Evolutionary conservation across 1,140 invertebrate genomes (phyloP), one percentile per base, ranked within the genome.

Genomic region (Drosophila teissieri): DNA sequence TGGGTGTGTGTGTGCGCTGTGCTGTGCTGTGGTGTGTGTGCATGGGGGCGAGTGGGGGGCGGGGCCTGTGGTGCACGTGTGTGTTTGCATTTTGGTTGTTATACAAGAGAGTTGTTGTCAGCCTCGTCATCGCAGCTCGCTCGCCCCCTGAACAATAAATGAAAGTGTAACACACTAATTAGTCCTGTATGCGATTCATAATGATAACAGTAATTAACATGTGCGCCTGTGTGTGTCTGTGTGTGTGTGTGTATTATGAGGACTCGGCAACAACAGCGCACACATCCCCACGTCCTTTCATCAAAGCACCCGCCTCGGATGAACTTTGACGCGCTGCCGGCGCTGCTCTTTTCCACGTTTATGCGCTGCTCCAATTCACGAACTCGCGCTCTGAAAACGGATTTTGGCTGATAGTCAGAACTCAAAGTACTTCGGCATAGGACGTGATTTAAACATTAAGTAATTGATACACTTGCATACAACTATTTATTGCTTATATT

Each of bases 121-220:
- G 62, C 73, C 46, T 62, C 64, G 57, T 70, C 49, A 45, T 55
- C 42, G 56, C 48, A 19, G 37, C 64, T 64, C 49, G 55, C 44
- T 56, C 46, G 68, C 53, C 49, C 46, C 40, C 67, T 55, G 52
- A 80, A 89, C 80, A 80, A 72, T 90, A 90, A 88, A 89, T 74
- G 80, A 89, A 84, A 84, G 80, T 80, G 84, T 84, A 84, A 89
- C 85, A 89, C 77, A 90, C 80, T 89, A 89, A 89, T 89, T 89
- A 89, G 84, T 84, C 58, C 53, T 84, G 85, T 84, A 78, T 89
- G 77, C 80, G 84, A 89, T 84, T 89, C 84, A 89, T 89, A 89
- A 89, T 78, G 84, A 89, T 89, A 89, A 84, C 84, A 89, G 84
- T 80, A 89, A 89, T 89, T 89, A 89, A 80, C 86, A 89, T 68